Conservation (phyloP, 2,888 invertebrate genomes). For the Hymenopus coronatus region DNA sequence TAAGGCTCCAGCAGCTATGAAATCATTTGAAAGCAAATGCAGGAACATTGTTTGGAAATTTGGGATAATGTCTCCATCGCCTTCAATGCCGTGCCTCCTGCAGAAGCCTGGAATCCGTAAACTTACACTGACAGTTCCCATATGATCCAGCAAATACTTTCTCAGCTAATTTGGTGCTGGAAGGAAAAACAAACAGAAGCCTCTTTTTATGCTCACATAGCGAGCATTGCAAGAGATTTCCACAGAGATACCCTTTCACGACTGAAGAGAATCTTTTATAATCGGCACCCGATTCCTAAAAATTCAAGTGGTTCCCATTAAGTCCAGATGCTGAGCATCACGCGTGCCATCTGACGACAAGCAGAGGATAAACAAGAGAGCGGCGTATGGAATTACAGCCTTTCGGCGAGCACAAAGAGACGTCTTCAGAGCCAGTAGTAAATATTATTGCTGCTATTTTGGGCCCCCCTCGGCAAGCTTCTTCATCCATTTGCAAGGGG, state of each 20-base stretch:
- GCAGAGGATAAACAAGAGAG: neutral
- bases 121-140: neutral
- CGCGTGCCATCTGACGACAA: neutral
- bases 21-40: too few species aligned
- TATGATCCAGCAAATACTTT: neutral
- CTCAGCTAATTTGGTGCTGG: neutral
- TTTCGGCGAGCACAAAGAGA: neutral
- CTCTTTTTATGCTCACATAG: neutral
- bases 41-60: too few species aligned
- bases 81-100: too few species aligned
- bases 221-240: neutral
- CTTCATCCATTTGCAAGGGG: neutral
- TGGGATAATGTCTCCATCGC: too few species aligned
- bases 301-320: neutral
- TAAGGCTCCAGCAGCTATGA: too few species aligned
- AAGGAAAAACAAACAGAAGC: neutral
- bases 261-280: neutral
- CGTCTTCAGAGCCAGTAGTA: neutral
- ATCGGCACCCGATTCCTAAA: neutral
- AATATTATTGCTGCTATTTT: neutral
- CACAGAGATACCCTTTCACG: neutral
- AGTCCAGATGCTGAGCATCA: neutral
- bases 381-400: neutral
- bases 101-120: neutral
- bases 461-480: neutral